These are phyloP conservation scores for Lampris incognitus DNA, from an alignment of 2,113 vertebrate species.

Conservation along the genomic window DNA sequence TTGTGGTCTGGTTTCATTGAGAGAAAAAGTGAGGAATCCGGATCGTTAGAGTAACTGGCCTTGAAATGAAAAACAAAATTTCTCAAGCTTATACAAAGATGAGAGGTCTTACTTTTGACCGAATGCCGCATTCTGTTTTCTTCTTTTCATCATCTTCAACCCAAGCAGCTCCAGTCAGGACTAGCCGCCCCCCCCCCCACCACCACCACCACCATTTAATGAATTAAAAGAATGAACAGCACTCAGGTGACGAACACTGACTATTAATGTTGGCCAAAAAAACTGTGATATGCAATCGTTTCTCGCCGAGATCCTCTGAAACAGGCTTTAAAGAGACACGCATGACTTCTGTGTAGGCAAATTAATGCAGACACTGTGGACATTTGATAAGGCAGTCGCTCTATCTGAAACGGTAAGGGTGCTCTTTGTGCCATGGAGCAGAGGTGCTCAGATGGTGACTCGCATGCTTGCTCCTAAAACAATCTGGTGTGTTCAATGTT, in stretches of 20 bases:
- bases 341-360: conserved; percentile 57
- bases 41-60: too few species aligned
- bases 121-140: not conserved
- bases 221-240: too few species aligned
- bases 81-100: not conserved
- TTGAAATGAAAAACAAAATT: not conserved
- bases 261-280: conserved; percentile 70
- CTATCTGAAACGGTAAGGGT: conserved; percentile 44
- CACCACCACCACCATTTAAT: too few species aligned
- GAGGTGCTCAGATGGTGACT: not conserved
- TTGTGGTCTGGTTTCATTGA: not conserved
- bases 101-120: not conserved
- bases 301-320: conserved; percentile 55
- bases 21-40: too few species aligned
- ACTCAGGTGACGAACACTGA: conserved; percentile 40
- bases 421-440: not conserved
- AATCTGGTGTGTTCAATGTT: too few species aligned
- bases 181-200: conserved; percentile 8
- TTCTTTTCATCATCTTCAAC: not conserved
- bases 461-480: too few species aligned
- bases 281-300: conserved; percentile 69
- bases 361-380: conserved; percentile 69
- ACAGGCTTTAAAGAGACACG: conserved; percentile 61
- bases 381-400: conserved; percentile 63
- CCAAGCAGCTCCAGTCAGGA: not conserved